A percentile compares a stretch with the other conserved stretches of the same genome.
phyloP scores from a whole-genome alignment of 2,797 vertebrate genomes.

The Hydrophis major region DNA sequence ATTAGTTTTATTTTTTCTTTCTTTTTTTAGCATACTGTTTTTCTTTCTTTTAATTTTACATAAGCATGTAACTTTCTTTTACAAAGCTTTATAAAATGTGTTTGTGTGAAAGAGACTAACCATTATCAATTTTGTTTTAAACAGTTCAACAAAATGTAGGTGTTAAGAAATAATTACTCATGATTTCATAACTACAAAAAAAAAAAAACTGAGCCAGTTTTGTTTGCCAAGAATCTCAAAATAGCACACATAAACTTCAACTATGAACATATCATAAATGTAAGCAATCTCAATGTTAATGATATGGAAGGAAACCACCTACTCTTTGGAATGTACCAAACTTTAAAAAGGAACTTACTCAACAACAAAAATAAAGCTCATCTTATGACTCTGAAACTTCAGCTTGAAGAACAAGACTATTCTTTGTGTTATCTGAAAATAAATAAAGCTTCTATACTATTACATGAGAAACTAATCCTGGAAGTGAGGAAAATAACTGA shows the following conservation, averaged over 20 bases:
- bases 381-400: neutral
- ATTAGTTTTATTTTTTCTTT: neutral
- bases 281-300: neutral
- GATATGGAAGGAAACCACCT: neutral
- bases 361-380: neutral
- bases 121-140: neutral
- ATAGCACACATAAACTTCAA: neutral
- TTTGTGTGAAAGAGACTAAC: neutral
- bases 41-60: neutral
- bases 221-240: neutral
- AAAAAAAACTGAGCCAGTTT: neutral
- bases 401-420: neutral
- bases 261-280: neutral
- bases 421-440: neutral
- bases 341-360: neutral
- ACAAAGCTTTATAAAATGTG: neutral
- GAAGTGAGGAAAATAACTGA: neutral
- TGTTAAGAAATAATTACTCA: neutral
- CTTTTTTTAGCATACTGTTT: neutral
- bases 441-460: neutral
- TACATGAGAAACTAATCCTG: constrained; percentile 5
- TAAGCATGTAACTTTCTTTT: neutral
- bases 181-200: neutral
- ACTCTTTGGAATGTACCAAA: neutral
- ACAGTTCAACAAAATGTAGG: neutral